Evolutionary conservation across 1,140 invertebrate species (phyloP), one percentile per base, ranked within the genome.

Genomic region (Planococcus citri): DNA sequence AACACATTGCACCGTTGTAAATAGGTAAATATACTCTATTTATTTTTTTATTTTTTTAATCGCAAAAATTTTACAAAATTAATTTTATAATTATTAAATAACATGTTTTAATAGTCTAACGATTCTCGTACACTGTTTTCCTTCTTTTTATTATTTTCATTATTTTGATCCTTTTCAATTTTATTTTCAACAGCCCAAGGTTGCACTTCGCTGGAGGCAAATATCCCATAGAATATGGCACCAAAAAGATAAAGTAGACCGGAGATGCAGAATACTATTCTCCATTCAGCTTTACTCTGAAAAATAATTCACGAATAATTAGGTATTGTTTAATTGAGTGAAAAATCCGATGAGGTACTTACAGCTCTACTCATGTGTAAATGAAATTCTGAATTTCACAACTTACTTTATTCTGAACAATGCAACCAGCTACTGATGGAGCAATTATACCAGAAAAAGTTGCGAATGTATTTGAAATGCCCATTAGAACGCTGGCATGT

Each of bases 361-460:
- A n/a, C n/a, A n/a, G n/a, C n/a, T n/a, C n/a, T n/a, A n/a, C n/a
- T n/a, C n/a, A n/a, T n/a, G n/a, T n/a, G n/a, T n/a, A n/a, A n/a
- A n/a, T n/a, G n/a, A n/a, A n/a, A n/a, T n/a, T n/a, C n/a, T n/a
- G 57, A 37, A 24, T 51, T 27, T 17, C 24, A 8, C 21, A 22
- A 24, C 71, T 77, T 79, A 89, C 87, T 78, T 85, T 84, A 73
- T 88, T 80, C 72, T 82, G 81, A 1, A 92, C 89, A 61, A 95
- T 86, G 69, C 84, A 83, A 24, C 91, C 90, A 1, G 89, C 89
- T 14, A 95, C 77, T 4, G 85, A 80, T 0, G 92, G 92, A 78
- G 88, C 91, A 6, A 94, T 78, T 72, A 95, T 92, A 24, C 92
- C 92, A 38, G 92, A 91, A 71, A 95, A 77, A 0, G 92, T 94